These are phyloP conservation scores for Zoanthus solanderi DNA, from an alignment of 92 coral and sea anemone species.

Conservation along the genomic window DNA sequence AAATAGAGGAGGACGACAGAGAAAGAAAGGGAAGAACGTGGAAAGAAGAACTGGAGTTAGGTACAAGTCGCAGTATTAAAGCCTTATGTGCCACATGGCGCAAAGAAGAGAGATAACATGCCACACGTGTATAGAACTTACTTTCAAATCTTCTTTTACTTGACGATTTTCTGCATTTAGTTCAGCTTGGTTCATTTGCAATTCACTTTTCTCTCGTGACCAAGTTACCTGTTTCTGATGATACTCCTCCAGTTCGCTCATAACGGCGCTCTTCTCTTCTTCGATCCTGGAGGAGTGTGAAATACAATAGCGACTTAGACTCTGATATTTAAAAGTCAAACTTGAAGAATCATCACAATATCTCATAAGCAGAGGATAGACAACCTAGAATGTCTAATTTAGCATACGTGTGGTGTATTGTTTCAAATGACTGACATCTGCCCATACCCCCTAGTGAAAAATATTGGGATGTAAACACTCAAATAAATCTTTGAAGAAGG, in stretches of 20 bases:
- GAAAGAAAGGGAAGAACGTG: too few relatives aligned
- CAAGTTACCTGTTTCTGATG: conserved; percentile 69
- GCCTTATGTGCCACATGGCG: neutral
- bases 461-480: too few relatives aligned
- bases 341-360: neutral
- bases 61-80: too few relatives aligned
- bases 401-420: too few relatives aligned
- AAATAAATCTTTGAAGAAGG: too few relatives aligned
- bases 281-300: conserved; percentile 58
- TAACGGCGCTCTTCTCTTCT: conserved; percentile 64
- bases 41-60: too few relatives aligned
- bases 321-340: neutral
- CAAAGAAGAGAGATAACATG: neutral
- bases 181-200: conserved; percentile 79
- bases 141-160: conserved; percentile 61
- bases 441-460: too few relatives aligned
- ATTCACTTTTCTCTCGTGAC: conserved; percentile 71
- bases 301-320: neutral
- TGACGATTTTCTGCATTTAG: conserved; percentile 75
- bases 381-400: too few relatives aligned
- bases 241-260: conserved; percentile 58
- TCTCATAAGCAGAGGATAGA: neutral
- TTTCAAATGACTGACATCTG: too few relatives aligned
- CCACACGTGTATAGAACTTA: neutral
- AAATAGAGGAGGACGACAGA: too few relatives aligned